Base-by-base conservation (phyloP, 2,113 vertebrate species). In the Alethe castanea region DNA sequence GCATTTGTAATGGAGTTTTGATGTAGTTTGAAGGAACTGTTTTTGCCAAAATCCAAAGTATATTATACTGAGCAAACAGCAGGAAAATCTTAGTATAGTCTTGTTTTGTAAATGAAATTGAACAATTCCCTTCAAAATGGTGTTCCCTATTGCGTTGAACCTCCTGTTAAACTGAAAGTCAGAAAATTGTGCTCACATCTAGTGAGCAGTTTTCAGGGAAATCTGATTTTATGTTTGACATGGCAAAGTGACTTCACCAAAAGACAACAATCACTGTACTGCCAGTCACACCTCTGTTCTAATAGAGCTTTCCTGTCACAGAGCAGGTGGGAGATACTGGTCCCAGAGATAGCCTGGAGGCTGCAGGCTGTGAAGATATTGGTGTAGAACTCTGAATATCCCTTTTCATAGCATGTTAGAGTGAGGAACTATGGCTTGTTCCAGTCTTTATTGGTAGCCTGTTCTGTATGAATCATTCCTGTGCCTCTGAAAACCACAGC, bases 311-410 rank as follows among this genome's bases (percentile, higher is more conserved):
- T 93, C 31, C 90, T 83, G 11, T 71, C 52, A 61, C 79, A 59
- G 80, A 80, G 23, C 61, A 85, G 64, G 67, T 59, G 66, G 81
- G 71, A 95, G 70, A 73, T 36, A 66, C 52, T 0, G 0, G 20
- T 80, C 56, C 59, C 59, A 73, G 64, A 83, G 33, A 53, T 6
- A 81, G 76, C 76, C 76, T 67, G 35, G 36, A 84, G 38, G 79
- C 72, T 96, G 47, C 62, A 73, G 79, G 53, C 67, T 86, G 38
- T 47, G 74, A 66, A 81, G 44, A 74, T 92, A 48, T 17, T 91
- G 71, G n/a, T 86, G 92, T 74, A 94, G 86, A 72, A 72, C 61
- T 81, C 64, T 42, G 59, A 72, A 94, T 82, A 95, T 86, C 26
- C 85, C 42, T 94, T 90, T 79, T 84, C 70, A 72, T 61, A 77